Base-by-base conservation (phyloP, 2,888 invertebrate genomes). In the Cerceris rybyensis region DNA sequence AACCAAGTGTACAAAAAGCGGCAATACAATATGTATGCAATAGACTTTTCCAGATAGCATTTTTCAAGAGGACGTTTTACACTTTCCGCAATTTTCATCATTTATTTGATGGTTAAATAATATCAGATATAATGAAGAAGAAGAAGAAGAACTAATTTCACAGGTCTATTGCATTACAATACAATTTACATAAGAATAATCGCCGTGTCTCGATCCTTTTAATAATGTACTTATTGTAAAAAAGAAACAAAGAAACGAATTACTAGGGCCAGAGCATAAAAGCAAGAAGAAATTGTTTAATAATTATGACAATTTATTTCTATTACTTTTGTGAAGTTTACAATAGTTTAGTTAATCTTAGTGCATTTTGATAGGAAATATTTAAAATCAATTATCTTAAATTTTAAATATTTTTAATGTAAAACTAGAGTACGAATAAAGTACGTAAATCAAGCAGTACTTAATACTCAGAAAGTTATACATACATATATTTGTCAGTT, bases 381-480 rank as follows among this genome's bases (percentile, higher is more conserved):
- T 52, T 52, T 52, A 9, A n/a, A 13, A n/a, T 9, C 0, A 52
- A n/a, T n/a, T 7, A 52, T 7, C 7, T 7, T 13, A 11, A 59
- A 59, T 11, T 42, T 7, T 0, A 59, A 13, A n/a, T 39, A 50
- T 65, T 66, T 41, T 55, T 39, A 43, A 6, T 41, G 13, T 49
- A 67, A 66, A 11, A 13, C 39, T 61, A 55, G 58, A 39, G 17
- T 46, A 55, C 28, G 57, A 60, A 58, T 67, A 46, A 61, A 60
- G n/a, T 67, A 52, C 7, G 16, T 59, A 75, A 11, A 7, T 66
- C 49, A 59, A 57, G 66, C 55, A 70, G 75, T 84, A 83, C 75
- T 81, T 84, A 81, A 81, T 73, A 81, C 81, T 84, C 67, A 72
- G 58, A 46, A 8, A 28, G 28, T 28, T 28, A 28, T 28, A 28